Evolutionary conservation across 2,888 invertebrate genomes (phyloP), one percentile per base, ranked within the genome.

Genomic region (Trissolcus brochymenae): DNA sequence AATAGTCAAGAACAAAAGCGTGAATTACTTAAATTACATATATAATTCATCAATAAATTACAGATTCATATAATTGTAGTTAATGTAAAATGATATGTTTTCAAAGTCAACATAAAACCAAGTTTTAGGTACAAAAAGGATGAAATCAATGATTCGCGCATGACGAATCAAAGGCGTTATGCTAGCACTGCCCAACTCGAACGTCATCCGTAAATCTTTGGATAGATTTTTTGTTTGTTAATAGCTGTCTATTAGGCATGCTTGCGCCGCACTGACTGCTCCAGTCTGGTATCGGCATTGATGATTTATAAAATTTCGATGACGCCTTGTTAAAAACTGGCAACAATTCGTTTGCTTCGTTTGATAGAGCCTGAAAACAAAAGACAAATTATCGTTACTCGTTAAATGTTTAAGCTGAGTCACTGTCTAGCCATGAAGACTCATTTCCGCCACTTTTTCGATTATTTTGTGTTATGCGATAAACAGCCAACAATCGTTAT

Each of bases 271-370:
- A 88, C 87, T 93, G 93, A 87, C 93, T 93, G 2, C 95, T 95
- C 98, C 98, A 98, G 88, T 98, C 98, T 14, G 94, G 95, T 0
- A 95, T 94, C 65, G 95, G 95, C 16, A 94, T 91, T 1, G 94
- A 92, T 0, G 95, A 93, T 64, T 93, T 92, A 90, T 99, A 99
- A 90, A 97, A 96, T 88, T 94, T 95, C 6, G 95, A 94, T 9
- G 98, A 96, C 0, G 98, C 98, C 84, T 97, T 96, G 90, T 99
- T 99, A 92, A 98, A 99, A 79, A 99, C 95, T 0, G 99, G 99
- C 65, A 99, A 91, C 54, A 98, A 91, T 87, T 99, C 99, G 90
- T 97, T 98, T 0, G 99, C 99, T 90, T 99, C 99, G 90, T 97
- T 96, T 2, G 98, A 95, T 70, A 98, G 90, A 0, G 98, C 97